Percentiles rank a stretch among this genome's conserved stretches.
These are phyloP conservation scores for Dysmachus trigonus DNA, from an alignment of 2,888 invertebrate genomes.

Conservation along the genomic window DNA sequence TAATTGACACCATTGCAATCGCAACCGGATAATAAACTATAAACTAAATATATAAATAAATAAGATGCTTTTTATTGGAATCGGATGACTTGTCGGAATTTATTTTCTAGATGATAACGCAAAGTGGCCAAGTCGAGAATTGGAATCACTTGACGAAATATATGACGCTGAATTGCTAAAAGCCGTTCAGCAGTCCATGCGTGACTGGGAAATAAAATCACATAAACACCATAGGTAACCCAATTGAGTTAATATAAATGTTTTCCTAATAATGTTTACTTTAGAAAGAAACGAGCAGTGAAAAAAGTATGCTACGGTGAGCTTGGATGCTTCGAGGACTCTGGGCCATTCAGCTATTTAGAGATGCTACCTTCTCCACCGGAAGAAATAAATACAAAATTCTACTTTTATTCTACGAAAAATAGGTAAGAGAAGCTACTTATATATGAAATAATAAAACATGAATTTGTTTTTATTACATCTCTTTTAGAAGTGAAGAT, in stretches of 20 bases:
- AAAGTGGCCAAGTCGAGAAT: conserved; percentile 66
- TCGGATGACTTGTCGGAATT: not conserved
- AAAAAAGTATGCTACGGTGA: conserved; percentile 87
- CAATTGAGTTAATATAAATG: not conserved
- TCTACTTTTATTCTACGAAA: conserved; percentile 77
- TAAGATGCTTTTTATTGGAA: not conserved
- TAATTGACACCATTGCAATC: no score
- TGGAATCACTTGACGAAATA: conserved; percentile 77
- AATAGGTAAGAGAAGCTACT: conserved; percentile 65
- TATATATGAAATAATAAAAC: not conserved
- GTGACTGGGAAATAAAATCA: conserved; percentile 70
- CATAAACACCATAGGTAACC: conserved; percentile 67
- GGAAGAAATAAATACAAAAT: conserved; percentile 86
- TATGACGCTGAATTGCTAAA: conserved; percentile 76
- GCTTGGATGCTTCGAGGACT: conserved; percentile 91
- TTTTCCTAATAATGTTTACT: not conserved
- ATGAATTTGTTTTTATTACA: not conserved
- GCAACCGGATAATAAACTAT: no score
- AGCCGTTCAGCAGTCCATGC: conserved; percentile 78
- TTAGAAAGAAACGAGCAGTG: conserved; percentile 78
- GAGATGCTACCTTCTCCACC: conserved; percentile 88
- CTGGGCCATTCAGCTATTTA: conserved; percentile 88
- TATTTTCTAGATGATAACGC: conserved; percentile 46
- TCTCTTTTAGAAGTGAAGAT: conserved; percentile 66
- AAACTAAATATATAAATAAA: not conserved